A percentile compares a stretch with the other conserved stretches of the same genome.
These are phyloP conservation scores for Spodoptera frugiperda DNA, from an alignment of 1,140 invertebrate species.

Conservation along the genomic window DNA sequence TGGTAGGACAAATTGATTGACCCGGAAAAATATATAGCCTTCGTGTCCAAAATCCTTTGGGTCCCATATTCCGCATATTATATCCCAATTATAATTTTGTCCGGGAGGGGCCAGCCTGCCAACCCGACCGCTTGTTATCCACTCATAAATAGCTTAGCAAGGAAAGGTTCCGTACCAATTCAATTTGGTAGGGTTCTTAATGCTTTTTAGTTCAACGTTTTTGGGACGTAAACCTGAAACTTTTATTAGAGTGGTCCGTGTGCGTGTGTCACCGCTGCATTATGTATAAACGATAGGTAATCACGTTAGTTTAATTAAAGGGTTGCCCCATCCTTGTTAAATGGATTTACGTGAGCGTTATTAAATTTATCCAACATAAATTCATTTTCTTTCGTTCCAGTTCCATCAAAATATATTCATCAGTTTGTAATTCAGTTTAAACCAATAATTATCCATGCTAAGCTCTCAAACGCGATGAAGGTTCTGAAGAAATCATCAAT, in stretches of 20 bases:
- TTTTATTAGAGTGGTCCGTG: slow-evolving; percentile 53
- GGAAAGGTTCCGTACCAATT: slow-evolving; percentile 67
- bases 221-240: slow-evolving; percentile 57
- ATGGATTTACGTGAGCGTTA: slow-evolving; percentile 6
- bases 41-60: slow-evolving; percentile 45
- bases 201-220: slow-evolving; percentile 67
- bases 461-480: background rate
- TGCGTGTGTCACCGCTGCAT: slow-evolving; percentile 25
- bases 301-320: slow-evolving; percentile 14
- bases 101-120: slow-evolving; percentile 53
- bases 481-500: slow-evolving; percentile 32
- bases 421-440: background rate
- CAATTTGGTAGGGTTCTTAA: slow-evolving; percentile 66
- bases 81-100: slow-evolving; percentile 73
- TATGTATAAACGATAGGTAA: slow-evolving; percentile 29
- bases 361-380: slow-evolving; percentile 13
- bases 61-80: slow-evolving; percentile 59
- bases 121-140: slow-evolving; percentile 67
- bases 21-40: slow-evolving; percentile 52
- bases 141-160: slow-evolving; percentile 72
- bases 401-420: background rate
- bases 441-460: background rate
- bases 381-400: background rate
- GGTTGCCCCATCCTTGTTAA: slow-evolving; percentile 14
- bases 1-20: slow-evolving; percentile 53